Base-by-base conservation (phyloP, 2,888 invertebrate species). In the Noctua pronuba region DNA sequence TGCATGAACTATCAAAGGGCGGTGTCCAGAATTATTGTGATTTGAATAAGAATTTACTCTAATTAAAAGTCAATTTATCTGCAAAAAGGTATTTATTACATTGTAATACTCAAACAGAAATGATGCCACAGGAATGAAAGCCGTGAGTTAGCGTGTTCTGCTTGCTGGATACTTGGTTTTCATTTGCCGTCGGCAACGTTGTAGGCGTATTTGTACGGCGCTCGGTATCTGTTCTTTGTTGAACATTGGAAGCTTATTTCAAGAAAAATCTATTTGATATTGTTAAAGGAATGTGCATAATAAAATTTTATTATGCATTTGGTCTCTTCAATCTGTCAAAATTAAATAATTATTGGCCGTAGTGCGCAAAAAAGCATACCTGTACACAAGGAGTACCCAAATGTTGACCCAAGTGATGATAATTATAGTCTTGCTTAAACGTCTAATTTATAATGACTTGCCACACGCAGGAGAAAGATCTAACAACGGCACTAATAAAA, bases 201-300 rank as follows among this genome's bases (percentile, higher is more conserved):
- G 85, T 90, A 92, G 92, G 92, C 92, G 89, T 86, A 92, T 92
- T 91, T 92, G 86, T 84, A 76, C 88, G 87, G 86, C 85, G 77
- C 75, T 81, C 70, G 72, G 78, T 75, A 75, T 79, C 46, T 79
- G 64, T 73, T 68, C 55, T 77, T 49, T 72, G 66, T 70, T 78
- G 31, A 58, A 73, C 49, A 65, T 74, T 76, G 18, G 18, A 73
- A 67, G 58, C 38, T 68, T 41, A 68, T 79, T 82, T 78, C 28
- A 41, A 44, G n/a, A 38, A 55, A 70, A 58, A 75, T 75, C 31
- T 16, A 10, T 49, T 41, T 38, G 41, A 55, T 44, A 68, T 58
- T 11, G 16, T 38, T 38, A n/a, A n/a, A 60, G 11, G 2, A 58
- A 55, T 24, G 7, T 13, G 18, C 31, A 76, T 18, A 16, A 35